phyloP scores from a whole-genome alignment of 1,140 invertebrate genomes.

The Cataglyphis hispanica region DNA sequence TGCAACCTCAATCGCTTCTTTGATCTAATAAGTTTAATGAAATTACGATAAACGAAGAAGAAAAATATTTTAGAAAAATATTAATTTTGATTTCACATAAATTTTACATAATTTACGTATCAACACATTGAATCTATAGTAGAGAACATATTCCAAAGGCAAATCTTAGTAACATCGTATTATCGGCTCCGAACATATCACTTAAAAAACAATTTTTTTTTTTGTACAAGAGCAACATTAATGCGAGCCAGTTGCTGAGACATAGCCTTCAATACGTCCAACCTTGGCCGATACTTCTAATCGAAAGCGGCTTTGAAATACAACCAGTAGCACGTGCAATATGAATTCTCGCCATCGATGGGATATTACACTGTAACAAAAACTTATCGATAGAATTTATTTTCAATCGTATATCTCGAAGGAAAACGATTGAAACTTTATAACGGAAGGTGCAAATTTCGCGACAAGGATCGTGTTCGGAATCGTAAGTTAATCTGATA shows the following conservation, averaged over 20 bases:
- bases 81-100: background rate
- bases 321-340: conserved; percentile 26
- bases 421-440: background rate
- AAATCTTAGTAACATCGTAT: background rate
- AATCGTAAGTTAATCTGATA: background rate
- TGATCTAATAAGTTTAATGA: background rate
- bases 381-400: conserved; percentile 15
- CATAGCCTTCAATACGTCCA: conserved; percentile 5
- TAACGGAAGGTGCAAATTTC: background rate
- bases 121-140: background rate
- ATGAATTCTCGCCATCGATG: background rate
- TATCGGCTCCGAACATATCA: conserved; percentile 3
- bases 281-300: conserved; percentile 65
- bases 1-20: conserved; percentile 1
- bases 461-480: background rate
- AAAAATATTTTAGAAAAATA: background rate
- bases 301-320: conserved; percentile 14
- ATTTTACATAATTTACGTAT: background rate
- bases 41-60: background rate
- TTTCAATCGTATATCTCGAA: conserved; percentile 1
- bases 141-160: background rate
- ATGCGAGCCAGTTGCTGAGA: conserved; percentile 11
- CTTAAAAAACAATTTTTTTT: conserved; percentile 6
- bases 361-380: conserved; percentile 24
- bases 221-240: background rate